Conservation (phyloP, 92 coral and sea anemone species). For the Porites evermanni region DNA sequence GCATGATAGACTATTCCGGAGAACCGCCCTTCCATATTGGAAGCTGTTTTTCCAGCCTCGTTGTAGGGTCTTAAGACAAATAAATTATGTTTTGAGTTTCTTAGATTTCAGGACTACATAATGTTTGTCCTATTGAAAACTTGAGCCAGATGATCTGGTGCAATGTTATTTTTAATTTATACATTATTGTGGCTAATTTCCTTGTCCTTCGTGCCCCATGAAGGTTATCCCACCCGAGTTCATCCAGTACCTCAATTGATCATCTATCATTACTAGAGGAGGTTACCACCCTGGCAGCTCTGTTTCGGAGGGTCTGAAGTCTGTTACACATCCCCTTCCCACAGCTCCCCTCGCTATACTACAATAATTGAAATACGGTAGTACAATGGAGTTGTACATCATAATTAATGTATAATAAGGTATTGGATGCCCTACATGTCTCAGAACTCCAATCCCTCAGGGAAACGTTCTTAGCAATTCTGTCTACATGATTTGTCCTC, state of each 20-base stretch:
- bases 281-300: neutral
- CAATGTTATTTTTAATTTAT: neutral
- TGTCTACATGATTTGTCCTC: no score
- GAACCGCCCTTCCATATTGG: neutral
- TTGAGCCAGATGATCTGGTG: conserved; percentile 4
- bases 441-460: neutral
- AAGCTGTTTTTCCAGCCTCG: neutral
- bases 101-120: no score
- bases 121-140: neutral
- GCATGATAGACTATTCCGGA: neutral
- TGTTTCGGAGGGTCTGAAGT: neutral
- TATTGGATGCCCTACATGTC: neutral
- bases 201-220: neutral
- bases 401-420: neutral
- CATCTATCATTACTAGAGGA: neutral
- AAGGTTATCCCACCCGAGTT: neutral
- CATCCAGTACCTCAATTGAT: neutral
- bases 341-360: neutral
- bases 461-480: no score
- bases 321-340: neutral
- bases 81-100: no score
- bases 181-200: no score
- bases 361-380: no score
- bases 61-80: no score
- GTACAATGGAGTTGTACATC: neutral